Evolutionary conservation across 92 coral and sea anemone species (phyloP).

Genomic region (Chrysogorgia sp.): DNA sequence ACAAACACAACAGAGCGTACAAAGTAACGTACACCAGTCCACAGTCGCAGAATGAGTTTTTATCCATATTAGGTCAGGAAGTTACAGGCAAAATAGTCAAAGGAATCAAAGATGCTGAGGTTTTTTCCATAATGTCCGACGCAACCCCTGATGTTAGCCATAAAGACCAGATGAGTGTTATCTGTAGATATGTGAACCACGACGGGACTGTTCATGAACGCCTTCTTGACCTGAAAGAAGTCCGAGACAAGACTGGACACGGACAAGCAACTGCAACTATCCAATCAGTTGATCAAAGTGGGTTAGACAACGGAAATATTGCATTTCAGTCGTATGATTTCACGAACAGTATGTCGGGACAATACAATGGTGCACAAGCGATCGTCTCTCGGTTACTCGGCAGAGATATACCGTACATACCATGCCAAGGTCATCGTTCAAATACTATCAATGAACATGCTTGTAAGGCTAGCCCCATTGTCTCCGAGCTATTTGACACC

Average conservation of each 20-base stretch:
- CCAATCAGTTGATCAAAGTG: background rate
- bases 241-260: no score
- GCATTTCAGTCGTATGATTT: slow-evolving; percentile 3
- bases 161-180: no score
- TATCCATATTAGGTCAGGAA: background rate
- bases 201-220: background rate
- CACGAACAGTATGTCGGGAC: background rate
- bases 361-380: slow-evolving; percentile 18
- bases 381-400: slow-evolving; percentile 10
- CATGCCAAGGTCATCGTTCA: background rate
- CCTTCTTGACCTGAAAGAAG: no score
- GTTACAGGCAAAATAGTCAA: background rate
- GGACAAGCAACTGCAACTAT: slow-evolving; percentile 6
- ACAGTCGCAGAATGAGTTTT: background rate
- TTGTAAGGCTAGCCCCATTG: slow-evolving; percentile 14
- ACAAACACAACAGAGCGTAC: background rate
- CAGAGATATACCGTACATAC: no score
- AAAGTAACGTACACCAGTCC: slow-evolving; percentile 10
- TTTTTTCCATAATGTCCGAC: background rate
- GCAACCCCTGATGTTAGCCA: background rate
- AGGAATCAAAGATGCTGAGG: background rate
- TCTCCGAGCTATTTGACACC: slow-evolving; percentile 2
- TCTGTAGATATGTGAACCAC: no score
- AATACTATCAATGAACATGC: slow-evolving; percentile 15
- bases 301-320: background rate